These are phyloP conservation scores for Melitaea cinxia DNA, from an alignment of 1,140 invertebrate species.

Conservation along the genomic window DNA sequence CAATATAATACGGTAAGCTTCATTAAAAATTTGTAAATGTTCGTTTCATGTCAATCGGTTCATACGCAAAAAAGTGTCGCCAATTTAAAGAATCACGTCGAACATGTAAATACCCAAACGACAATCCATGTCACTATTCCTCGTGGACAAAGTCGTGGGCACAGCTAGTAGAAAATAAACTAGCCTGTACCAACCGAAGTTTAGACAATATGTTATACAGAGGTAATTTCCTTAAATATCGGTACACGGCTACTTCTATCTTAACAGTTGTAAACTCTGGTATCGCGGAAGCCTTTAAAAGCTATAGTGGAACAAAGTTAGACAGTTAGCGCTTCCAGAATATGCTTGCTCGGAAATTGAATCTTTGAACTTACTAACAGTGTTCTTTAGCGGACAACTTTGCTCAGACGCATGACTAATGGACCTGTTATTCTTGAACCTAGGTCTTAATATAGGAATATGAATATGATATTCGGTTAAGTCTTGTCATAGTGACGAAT, in stretches of 20 bases:
- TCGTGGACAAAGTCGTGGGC: too few relatives aligned
- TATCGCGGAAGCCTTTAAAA: slow-evolving; percentile 42
- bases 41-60: too few relatives aligned
- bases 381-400: slow-evolving; percentile 29
- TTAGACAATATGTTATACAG: neutral
- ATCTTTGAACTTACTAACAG: slow-evolving; percentile 41
- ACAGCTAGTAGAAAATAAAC: too few relatives aligned
- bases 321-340: slow-evolving; percentile 42
- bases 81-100: too few relatives aligned
- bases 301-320: slow-evolving; percentile 41
- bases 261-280: slow-evolving; percentile 31
- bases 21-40: too few relatives aligned
- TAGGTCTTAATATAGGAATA: neutral
- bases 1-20: too few relatives aligned
- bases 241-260: slow-evolving; percentile 9
- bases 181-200: neutral
- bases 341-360: slow-evolving; percentile 47
- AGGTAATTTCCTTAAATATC: slow-evolving; percentile 7
- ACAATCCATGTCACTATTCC: too few relatives aligned
- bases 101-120: too few relatives aligned
- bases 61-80: too few relatives aligned
- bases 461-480: neutral
- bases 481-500: neutral
- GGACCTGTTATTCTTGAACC: neutral
- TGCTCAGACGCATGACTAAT: slow-evolving; percentile 21